Evolutionary conservation across 2,888 invertebrate species (phyloP).

Genomic region (Hesperia comma): DNA sequence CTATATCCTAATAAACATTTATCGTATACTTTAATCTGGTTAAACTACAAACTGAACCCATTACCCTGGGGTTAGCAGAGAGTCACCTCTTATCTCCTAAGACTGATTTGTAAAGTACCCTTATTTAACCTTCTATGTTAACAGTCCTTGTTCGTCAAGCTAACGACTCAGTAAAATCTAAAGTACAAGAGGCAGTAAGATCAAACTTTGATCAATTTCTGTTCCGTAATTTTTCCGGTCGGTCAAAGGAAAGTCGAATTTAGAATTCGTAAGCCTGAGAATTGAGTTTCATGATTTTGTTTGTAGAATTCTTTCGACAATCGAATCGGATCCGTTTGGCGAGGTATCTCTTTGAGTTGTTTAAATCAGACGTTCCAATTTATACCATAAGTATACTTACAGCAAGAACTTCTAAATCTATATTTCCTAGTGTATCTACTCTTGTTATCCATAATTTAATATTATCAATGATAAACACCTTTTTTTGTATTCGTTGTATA

Average conservation of each 20-base stretch:
- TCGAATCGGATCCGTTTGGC: slow-evolving; percentile 14
- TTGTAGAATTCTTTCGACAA: neutral
- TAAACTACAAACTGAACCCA: no score
- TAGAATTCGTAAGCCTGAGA: slow-evolving; percentile 7
- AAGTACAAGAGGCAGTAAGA: neutral
- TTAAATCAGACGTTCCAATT: slow-evolving; percentile 29
- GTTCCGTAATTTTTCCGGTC: neutral
- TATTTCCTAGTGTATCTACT: neutral
- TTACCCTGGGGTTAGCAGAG: no score
- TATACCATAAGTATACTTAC: slow-evolving; percentile 1
- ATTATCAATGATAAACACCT: no score
- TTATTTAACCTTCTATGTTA: no score
- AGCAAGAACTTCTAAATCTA: neutral
- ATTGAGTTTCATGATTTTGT: slow-evolving; percentile 13
- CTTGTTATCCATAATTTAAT: no score
- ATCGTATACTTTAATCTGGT: no score
- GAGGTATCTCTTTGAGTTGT: slow-evolving; percentile 26
- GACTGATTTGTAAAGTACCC: no score
- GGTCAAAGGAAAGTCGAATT: neutral
- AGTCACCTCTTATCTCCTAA: no score
- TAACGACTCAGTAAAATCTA: no score
- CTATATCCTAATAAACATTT: no score
- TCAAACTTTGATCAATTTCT: slow-evolving; percentile 19
- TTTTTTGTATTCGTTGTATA: no score
- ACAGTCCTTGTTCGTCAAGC: no score